These are phyloP conservation scores for Nasonovia ribisnigri DNA, from an alignment of 2,888 invertebrate species.

Conservation along the genomic window DNA sequence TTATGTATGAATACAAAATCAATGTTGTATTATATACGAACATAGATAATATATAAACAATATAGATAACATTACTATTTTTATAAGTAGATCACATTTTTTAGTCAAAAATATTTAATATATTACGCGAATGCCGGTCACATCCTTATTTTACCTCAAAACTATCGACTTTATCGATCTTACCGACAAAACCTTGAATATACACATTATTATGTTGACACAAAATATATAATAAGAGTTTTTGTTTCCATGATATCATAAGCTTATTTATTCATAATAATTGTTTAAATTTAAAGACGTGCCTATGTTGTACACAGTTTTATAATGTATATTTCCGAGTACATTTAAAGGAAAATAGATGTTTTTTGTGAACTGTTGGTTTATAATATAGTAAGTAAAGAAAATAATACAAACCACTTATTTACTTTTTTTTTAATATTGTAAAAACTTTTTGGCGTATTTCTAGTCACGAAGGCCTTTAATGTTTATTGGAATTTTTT, in stretches of 20 bases:
- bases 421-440: conserved; percentile 46
- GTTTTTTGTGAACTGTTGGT: background rate
- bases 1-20: background rate
- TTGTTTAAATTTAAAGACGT: background rate
- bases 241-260: background rate
- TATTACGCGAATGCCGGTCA: background rate
- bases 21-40: background rate
- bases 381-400: background rate
- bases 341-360: background rate
- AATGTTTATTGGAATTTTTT: conserved; percentile 56
- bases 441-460: conserved; percentile 46
- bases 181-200: background rate
- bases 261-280: background rate
- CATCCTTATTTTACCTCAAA: background rate
- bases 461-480: conserved; percentile 57
- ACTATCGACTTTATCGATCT: background rate
- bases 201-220: background rate
- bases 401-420: conserved; percentile 37
- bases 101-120: background rate
- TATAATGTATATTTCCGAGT: background rate
- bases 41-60: background rate
- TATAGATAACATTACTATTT: background rate
- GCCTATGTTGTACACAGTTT: background rate
- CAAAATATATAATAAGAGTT: background rate
- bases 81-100: background rate